Percentiles rank a stretch among this genome's conserved stretches.
These are phyloP conservation scores for Teleopsis dalmanni DNA, from an alignment of 1,140 invertebrate species.

Conservation along the genomic window DNA sequence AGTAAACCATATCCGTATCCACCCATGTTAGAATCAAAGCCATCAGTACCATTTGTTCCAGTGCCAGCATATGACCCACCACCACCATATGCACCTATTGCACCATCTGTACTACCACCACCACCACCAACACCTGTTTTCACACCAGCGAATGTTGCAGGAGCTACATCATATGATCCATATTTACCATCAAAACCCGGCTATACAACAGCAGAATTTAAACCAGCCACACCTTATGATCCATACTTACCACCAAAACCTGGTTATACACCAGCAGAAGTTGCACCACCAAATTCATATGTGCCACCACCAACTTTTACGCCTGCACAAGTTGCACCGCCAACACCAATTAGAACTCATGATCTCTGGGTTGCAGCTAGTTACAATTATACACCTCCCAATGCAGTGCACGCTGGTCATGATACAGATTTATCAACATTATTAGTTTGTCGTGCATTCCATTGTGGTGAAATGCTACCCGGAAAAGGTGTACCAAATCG, in stretches of 20 bases:
- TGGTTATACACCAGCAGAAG: constrained; percentile 20
- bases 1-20: constrained; percentile 20
- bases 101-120: background rate
- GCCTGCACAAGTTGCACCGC: too few species aligned
- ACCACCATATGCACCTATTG: background rate
- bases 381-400: constrained; percentile 25
- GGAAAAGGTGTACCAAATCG: constrained; percentile 43
- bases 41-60: background rate
- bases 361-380: constrained; percentile 25
- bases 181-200: background rate
- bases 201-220: background rate
- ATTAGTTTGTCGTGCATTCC: constrained; percentile 44
- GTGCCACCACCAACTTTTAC: too few species aligned
- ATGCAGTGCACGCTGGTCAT: constrained; percentile 46
- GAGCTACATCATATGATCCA: constrained; percentile 6
- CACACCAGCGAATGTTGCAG: constrained; percentile 6
- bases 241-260: too few species aligned
- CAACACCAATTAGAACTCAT: too few species aligned
- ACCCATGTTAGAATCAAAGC: background rate
- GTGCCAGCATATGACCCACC: background rate
- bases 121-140: background rate
- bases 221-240: too few species aligned
- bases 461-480: constrained; percentile 40
- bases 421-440: constrained; percentile 45
- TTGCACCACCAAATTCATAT: background rate